These are phyloP conservation scores for Caenorhabditis drosophilae DNA, from an alignment of 2,888 invertebrate species.

Conservation along the genomic window DNA sequence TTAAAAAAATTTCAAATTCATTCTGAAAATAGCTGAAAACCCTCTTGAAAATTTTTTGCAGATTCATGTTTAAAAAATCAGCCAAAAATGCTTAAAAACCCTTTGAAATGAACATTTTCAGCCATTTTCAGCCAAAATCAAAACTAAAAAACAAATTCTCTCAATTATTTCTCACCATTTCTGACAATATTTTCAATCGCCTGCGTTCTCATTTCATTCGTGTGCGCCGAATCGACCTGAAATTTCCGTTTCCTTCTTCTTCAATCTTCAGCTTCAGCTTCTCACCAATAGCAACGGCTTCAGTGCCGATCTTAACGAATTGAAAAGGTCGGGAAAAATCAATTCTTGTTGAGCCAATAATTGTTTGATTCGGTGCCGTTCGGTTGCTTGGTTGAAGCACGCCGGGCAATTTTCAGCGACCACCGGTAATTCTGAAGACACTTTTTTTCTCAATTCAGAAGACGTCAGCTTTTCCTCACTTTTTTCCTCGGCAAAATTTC, in stretches of 20 bases:
- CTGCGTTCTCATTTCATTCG: constrained; percentile 48
- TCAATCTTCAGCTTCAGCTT: background rate
- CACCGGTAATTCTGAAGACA: constrained; percentile 76
- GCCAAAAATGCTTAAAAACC: no score
- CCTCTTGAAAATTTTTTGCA: no score
- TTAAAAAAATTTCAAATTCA: no score
- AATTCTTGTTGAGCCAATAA: constrained; percentile 54
- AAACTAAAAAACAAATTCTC: no score
- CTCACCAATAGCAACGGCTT: constrained; percentile 39
- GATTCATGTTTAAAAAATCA: no score
- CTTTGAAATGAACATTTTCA: no score
- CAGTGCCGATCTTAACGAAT: constrained; percentile 49
- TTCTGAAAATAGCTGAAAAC: no score
- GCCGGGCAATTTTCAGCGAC: constrained; percentile 76
- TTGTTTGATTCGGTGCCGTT: constrained; percentile 53
- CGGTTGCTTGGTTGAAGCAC: constrained; percentile 68
- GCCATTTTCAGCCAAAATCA: no score
- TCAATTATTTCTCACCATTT: no score
- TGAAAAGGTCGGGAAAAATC: constrained; percentile 55
- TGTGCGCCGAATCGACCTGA: constrained; percentile 51
- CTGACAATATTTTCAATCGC: constrained; percentile 55
- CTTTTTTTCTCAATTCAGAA: background rate
- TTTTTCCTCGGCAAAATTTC: constrained; percentile 79
- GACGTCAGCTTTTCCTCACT: constrained; percentile 18
- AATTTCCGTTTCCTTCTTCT: background rate